Base-by-base conservation (phyloP, 2,888 invertebrate species). In the Bugula neritina region DNA sequence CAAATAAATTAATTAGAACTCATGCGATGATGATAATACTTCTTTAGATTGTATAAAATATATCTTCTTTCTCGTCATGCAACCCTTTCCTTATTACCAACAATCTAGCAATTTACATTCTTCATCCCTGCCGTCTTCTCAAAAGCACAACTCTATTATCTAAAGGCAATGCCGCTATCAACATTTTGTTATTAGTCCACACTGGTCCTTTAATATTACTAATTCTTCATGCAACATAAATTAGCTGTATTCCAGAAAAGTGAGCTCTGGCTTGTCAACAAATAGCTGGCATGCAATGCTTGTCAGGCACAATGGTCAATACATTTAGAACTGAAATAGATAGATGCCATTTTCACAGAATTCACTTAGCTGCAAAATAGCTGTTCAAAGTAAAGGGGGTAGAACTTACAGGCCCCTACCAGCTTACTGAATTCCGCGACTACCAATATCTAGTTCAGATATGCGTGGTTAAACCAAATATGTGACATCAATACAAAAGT, bases 181-280 rank as follows among this genome's bases (percentile, higher is more conserved):
- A n/a, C n/a, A n/a, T n/a, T 63, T 31, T 25, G 27, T 63, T 5
- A 63, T 63, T 63, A 63, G 63, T 25, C 27, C 31, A 63, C 31
- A 63, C 31, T 63, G 63, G 63, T 31, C 63, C 27, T 63, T 63
- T 63, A 25, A 63, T 63, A 34, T 13, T 31, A 29, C 63, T 63
- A 63, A 63, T 29, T 31, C 31, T 63, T 63, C 63, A 63, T 31
- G 63, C 31, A 5, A 25, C 31, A 31, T 27, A 21, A 63, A 63
- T 63, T 63, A 63, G 63, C 63, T 63, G 63, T 63, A 63, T 63
- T 25, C 63, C 27, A 63, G 29, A 31, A 31, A 63, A 63, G 63
- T 63, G 63, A 63, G 63, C 31, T 13, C 5, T 3, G 29, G 27
- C 31, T 25, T 63, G 63, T 63, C 63, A 63, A 17, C 29, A 43